Conservation (phyloP, 2,797 vertebrate genomes). For the Chloroceryle inda region DNA sequence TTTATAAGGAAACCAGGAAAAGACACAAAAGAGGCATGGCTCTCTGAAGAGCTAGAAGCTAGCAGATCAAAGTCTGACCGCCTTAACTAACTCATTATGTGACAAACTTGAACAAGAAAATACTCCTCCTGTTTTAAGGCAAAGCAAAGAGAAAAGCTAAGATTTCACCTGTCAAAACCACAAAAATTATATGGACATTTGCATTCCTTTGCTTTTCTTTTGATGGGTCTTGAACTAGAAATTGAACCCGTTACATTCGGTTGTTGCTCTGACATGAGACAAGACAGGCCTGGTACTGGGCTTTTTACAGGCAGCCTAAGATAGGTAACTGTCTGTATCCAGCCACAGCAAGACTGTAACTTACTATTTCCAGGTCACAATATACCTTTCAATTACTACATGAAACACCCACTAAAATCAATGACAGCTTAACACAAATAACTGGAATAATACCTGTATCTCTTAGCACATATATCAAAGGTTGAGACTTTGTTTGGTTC, state of each 20-base stretch:
- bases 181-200: background rate
- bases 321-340: background rate
- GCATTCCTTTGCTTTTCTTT: background rate
- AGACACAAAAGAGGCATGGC: background rate
- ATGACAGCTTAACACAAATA: background rate
- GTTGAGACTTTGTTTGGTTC: background rate
- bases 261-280: background rate
- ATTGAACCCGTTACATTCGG: background rate
- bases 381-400: background rate
- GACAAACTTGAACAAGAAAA: background rate
- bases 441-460: background rate
- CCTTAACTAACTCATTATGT: background rate
- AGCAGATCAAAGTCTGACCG: background rate
- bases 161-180: background rate
- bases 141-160: background rate
- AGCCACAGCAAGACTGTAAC: background rate
- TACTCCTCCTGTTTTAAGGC: background rate
- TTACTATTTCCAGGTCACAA: background rate
- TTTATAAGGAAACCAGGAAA: background rate
- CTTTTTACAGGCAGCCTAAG: background rate
- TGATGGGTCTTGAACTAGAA: background rate
- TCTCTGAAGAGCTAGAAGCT: background rate
- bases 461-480: background rate
- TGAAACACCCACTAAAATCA: background rate
- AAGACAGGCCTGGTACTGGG: background rate